Evolutionary conservation across 2,797 vertebrate species (phyloP).

Genomic region (Rhinoraja longicauda): DNA sequence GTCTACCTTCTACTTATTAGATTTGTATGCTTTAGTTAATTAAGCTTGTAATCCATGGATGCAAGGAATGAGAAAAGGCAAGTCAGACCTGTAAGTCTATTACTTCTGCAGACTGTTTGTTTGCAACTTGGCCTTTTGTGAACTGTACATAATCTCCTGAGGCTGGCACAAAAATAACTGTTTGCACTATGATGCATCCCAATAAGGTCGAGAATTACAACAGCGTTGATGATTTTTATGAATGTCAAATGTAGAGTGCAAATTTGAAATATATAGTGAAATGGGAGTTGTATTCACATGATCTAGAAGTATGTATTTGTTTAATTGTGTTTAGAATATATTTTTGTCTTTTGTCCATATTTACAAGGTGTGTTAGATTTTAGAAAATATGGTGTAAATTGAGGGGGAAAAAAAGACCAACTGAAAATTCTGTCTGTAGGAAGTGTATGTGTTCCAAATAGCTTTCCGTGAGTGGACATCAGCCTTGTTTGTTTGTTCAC

Average conservation of each 20-base stretch:
- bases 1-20: no score
- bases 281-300: not conserved
- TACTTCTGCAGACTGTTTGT: not conserved
- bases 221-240: not conserved
- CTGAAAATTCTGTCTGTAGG: not conserved
- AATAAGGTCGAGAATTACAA: not conserved
- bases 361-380: not conserved
- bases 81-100: slow-evolving; percentile 21
- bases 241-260: not conserved
- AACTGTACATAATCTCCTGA: not conserved
- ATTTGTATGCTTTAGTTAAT: no score
- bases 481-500: not conserved
- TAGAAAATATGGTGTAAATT: not conserved
- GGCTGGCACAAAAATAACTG: not conserved
- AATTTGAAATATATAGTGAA: not conserved
- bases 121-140: slow-evolving; percentile 2
- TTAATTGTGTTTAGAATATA: not conserved
- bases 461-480: not conserved
- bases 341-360: not conserved
- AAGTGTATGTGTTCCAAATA: slow-evolving; percentile 9
- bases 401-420: not conserved
- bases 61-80: not conserved
- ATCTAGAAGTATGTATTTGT: not conserved
- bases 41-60: slow-evolving; percentile 7
- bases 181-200: not conserved